Conservation (phyloP, 1,140 invertebrate genomes). For the Papilio dardanus region DNA sequence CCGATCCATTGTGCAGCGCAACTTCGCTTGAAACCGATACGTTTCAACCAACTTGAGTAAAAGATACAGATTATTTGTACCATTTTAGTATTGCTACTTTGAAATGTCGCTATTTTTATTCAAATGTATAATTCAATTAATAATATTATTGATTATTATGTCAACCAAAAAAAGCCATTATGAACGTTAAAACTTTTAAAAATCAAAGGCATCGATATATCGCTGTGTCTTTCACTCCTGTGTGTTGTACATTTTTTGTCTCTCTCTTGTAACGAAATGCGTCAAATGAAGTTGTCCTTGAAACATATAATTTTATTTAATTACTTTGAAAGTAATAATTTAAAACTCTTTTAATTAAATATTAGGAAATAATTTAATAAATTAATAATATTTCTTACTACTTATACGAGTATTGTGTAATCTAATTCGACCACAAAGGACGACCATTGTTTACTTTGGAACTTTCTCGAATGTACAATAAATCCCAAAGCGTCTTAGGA, state of each 20-base stretch:
- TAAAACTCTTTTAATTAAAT: neutral
- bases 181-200: no score
- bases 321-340: neutral
- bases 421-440: conserved; percentile 2
- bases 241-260: neutral
- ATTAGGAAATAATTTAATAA: no score
- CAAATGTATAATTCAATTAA: no score
- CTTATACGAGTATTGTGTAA: neutral
- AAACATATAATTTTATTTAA: neutral
- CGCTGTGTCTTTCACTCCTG: no score
- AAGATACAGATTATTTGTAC: neutral
- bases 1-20: conserved; percentile 2
- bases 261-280: conserved; percentile 1
- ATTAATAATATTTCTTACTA: neutral
- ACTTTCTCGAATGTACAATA: neutral
- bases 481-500: neutral
- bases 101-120: neutral
- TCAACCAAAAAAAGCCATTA: no score
- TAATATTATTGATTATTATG: no score
- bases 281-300: neutral
- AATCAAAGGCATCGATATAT: no score
- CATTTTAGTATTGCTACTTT: neutral
- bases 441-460: neutral
- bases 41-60: neutral
- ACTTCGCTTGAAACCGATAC: neutral